Conservation (phyloP, 2,888 invertebrate genomes). For the Aleiodes testaceus region DNA sequence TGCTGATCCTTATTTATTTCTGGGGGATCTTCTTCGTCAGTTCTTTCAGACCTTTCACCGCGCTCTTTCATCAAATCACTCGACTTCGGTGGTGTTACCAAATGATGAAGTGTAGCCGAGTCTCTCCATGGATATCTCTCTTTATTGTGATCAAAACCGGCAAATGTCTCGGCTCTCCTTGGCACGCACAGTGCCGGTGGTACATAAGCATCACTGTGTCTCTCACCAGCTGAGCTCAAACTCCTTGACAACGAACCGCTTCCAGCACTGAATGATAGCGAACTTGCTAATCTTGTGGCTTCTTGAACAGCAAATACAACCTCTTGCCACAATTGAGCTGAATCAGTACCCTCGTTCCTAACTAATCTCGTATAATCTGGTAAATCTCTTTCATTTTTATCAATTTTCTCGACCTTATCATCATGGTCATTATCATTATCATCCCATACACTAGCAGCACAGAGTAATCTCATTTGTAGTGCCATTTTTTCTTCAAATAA, state of each 20-base stretch:
- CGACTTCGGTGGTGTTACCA: constrained; percentile 58
- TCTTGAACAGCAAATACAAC: constrained; percentile 76
- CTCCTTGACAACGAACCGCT: constrained; percentile 90
- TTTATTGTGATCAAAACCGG: constrained; percentile 86
- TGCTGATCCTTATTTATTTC: constrained; percentile 76
- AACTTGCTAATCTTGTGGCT: constrained; percentile 83
- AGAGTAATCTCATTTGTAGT: constrained; percentile 84
- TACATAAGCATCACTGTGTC: constrained; percentile 88
- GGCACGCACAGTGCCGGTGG: constrained; percentile 85
- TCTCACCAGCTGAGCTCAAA: constrained; percentile 94
- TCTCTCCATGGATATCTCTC: constrained; percentile 68
- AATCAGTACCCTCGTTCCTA: constrained; percentile 82
- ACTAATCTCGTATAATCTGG: constrained; percentile 86
- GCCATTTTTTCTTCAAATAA: constrained; percentile 92
- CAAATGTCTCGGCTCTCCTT: constrained; percentile 95
- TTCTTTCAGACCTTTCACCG: constrained; percentile 46
- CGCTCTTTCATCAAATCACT: constrained; percentile 55
- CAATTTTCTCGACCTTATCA: constrained; percentile 56
- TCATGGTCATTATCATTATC: constrained; percentile 63
- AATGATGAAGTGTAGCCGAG: constrained; percentile 57
- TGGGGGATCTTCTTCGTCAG: constrained; percentile 56
- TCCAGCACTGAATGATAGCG: constrained; percentile 78
- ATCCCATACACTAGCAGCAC: constrained; percentile 76
- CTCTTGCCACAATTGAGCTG: constrained; percentile 87
- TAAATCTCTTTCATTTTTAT: constrained; percentile 62